Evolutionary conservation across 2,888 invertebrate genomes (phyloP).

Genomic region (Erynnis tages): DNA sequence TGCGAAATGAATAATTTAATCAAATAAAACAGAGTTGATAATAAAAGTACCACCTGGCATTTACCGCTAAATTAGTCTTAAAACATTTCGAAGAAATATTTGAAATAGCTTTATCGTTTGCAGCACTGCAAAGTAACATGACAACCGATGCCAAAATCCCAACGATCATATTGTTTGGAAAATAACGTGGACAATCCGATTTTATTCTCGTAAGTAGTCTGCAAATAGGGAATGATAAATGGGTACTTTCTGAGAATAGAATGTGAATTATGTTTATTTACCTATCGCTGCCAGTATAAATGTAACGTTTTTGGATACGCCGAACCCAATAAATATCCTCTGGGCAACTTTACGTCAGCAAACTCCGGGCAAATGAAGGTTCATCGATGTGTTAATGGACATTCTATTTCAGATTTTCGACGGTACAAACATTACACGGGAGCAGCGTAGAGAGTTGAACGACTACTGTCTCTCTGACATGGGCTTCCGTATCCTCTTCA

Average conservation of each 20-base stretch:
- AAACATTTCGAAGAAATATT: background rate
- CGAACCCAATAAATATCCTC: background rate
- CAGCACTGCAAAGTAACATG: background rate
- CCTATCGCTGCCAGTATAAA: background rate
- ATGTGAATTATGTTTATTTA: background rate
- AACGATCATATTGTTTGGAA: background rate
- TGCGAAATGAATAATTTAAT: no score
- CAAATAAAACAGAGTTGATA: no score
- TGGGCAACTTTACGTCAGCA: background rate
- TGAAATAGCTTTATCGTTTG: background rate
- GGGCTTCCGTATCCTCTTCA: conserved; percentile 93
- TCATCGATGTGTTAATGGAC: background rate
- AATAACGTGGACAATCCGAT: conserved; percentile 2
- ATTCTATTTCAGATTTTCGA: conserved; percentile 90
- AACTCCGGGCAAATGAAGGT: conserved; percentile 1
- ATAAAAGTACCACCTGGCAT: no score
- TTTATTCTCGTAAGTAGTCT: background rate
- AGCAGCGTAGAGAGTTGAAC: conserved; percentile 88
- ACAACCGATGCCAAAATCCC: conserved; percentile 1
- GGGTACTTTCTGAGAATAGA: conserved; percentile 7
- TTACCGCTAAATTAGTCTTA: background rate
- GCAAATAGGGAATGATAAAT: conserved; percentile 3
- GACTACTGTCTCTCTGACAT: conserved; percentile 86
- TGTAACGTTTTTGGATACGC: background rate
- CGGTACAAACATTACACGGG: conserved; percentile 93